Evolutionary conservation across 37 sponge, comb jelly and placozoan species (phyloP), one percentile per base, ranked within the genome.

Genomic region (Spongilla lacustris): DNA sequence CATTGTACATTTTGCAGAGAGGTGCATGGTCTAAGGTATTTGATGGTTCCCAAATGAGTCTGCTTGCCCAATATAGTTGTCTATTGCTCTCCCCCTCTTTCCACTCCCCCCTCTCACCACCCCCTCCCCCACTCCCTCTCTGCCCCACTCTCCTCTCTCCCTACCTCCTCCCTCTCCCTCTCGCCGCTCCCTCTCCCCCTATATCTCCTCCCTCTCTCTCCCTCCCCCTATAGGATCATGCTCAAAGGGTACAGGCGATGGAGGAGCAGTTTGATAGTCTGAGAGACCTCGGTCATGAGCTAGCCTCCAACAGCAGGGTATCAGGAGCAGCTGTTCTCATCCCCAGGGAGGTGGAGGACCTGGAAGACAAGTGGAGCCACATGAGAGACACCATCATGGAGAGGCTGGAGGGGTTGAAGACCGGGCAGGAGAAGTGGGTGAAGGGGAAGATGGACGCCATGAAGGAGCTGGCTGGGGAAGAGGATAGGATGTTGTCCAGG

Each of bases 241-340:
- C 67, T 24, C 73, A 80, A 67, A 80, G 80, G 68, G 35, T 87
- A 17, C 49, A 25, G 38, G 38, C 22, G 27, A 67, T 80, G 67
- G 87, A 87, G 67, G 87, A 80, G 0, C 87, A 87, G 75, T 87
- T 80, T 67, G 74, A 73, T 21, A 67, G 74, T 33, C 74, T 87
- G 67, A 23, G 67, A 37, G 23, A 67, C 19, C 6, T 26, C 17
- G 81, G 81, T 8, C 22, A 30, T 9, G 73, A 41, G 31, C 81
- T 87, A 13, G 24, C 75, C 4, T 32, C 74, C 30, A 87, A 87
- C 24, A 17, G 37, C 2, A 8, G 22, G 13, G 75, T 87, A 0
- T 8, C 46, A 10, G 87, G 74, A 0, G 50, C 67, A 22, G 23
- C 74, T 30, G 73, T 30, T 10, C 67, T 41, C 29, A 79, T 87